Conservation (phyloP, 2,888 invertebrate species). For the Lucinisca nassula region DNA sequence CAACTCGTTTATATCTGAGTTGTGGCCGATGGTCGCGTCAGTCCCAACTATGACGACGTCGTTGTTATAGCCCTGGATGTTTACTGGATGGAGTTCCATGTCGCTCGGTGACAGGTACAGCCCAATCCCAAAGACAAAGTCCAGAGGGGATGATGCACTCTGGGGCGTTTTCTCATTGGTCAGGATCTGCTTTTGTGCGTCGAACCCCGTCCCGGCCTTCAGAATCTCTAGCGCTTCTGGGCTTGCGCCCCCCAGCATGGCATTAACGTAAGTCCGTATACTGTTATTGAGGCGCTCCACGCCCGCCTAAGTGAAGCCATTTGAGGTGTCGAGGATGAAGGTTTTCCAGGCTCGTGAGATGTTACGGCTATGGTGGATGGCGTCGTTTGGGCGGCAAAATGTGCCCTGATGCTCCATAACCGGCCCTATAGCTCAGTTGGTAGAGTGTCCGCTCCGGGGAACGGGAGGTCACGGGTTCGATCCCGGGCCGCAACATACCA, state of each 20-base stretch:
- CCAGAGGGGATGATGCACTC: not conserved
- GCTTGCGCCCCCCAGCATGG: not conserved
- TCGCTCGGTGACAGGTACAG: not conserved
- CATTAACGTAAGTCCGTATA: not conserved
- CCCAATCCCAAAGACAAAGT: not conserved
- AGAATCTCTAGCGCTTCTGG: not conserved
- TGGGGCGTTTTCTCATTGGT: not conserved
- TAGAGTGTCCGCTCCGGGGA: not conserved
- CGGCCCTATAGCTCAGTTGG: not conserved
- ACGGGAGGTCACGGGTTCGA: not conserved
- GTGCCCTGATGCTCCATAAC: not conserved
- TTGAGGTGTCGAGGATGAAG: not conserved
- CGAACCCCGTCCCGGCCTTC: too few relatives aligned
- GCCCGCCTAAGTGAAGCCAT: too few relatives aligned
- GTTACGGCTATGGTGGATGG: not conserved
- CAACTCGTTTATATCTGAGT: not conserved
- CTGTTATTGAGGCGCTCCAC: too few relatives aligned
- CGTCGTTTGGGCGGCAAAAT: not conserved
- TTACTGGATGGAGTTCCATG: not conserved
- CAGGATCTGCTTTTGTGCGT: not conserved
- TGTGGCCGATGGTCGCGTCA: not conserved
- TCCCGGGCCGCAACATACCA: too few relatives aligned
- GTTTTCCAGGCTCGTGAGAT: not conserved
- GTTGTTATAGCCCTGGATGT: not conserved
- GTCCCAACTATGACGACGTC: too few relatives aligned